Base-by-base conservation (phyloP, 2,113 vertebrate genomes). In the Sapayoa aenigma region DNA sequence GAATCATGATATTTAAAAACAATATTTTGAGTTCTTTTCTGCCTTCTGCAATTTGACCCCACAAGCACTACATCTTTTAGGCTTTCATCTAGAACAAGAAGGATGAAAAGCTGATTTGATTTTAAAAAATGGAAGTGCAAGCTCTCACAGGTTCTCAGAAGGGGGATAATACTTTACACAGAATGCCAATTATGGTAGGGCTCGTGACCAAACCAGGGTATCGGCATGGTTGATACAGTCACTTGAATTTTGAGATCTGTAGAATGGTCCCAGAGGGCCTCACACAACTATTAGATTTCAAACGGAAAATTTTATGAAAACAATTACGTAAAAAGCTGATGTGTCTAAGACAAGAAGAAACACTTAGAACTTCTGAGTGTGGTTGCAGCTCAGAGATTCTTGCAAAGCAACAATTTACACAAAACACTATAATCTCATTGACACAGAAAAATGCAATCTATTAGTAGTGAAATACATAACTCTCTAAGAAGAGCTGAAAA, bases 371-470 rank as follows among this genome's bases (percentile, higher is more conserved):
- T 25, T 50, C 31, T 11, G 6, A 27, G 60, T 65, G 27, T 52
- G 65, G 67, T 31, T 58, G 33, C 41, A 90, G 35, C 28, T 77
- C 30, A 4, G 63, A 94, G 72, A 77, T 78, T 88, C 76, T 82
- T 84, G 53, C 68, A 80, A 88, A 75, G 68, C 44, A 59, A n/a
- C 85, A 87, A 93, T 96, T 90, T 94, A 83, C 39, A 62, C 23
- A 44, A 77, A 90, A 89, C 18, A 46, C 14, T 80, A 13, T 19
- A 39, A 23, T 80, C 56, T 93, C 41, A 35, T 80, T 59, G 71
- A 60, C 52, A 90, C 35, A 84, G 63, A 95, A 94, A 91, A 97
- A 74, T 73, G 46, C 33, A 89, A 67, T 90, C 82, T 94, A 55
- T 92, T 85, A 87, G 41, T 63, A 88, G 65, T 63, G 41, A 96